Evolutionary conservation across 2,797 vertebrate genomes (phyloP).

Genomic region (Ctenopoma kingsleyae): DNA sequence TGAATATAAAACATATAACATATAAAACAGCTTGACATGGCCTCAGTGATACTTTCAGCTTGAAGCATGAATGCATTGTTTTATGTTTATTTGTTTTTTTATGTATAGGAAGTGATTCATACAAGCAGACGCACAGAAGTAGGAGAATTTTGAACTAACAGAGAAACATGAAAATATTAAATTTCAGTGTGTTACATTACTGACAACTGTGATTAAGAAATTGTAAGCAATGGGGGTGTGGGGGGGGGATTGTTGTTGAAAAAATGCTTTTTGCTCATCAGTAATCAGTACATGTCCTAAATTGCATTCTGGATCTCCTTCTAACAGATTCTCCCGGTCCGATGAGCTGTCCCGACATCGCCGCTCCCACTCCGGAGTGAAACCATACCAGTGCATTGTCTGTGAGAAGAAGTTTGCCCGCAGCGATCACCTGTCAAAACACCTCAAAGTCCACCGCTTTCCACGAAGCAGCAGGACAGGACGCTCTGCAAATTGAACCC

Average conservation of each 20-base stretch:
- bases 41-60: conserved; percentile 29
- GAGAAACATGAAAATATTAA: background rate
- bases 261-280: background rate
- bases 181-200: background rate
- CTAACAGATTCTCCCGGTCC: conserved; percentile 92
- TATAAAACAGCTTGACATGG: conserved; percentile 34
- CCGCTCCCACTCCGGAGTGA: conserved; percentile 95
- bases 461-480: conserved; percentile 91
- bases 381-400: conserved; percentile 94
- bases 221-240: no score
- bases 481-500: conserved; percentile 89
- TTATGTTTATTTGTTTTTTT: background rate
- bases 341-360: conserved; percentile 95
- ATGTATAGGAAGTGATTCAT: background rate
- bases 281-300: background rate
- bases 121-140: background rate
- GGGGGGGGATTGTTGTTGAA: background rate
- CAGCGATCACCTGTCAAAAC: conserved; percentile 97
- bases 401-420: conserved; percentile 98
- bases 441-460: conserved; percentile 97
- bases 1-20: background rate
- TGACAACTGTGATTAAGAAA: background rate
- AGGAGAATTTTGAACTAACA: background rate
- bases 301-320: conserved; percentile 3
- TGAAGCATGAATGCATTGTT: conserved; percentile 27